These are phyloP conservation scores for Leptogaster cylindrica DNA, from an alignment of 2,888 invertebrate genomes.

Conservation along the genomic window DNA sequence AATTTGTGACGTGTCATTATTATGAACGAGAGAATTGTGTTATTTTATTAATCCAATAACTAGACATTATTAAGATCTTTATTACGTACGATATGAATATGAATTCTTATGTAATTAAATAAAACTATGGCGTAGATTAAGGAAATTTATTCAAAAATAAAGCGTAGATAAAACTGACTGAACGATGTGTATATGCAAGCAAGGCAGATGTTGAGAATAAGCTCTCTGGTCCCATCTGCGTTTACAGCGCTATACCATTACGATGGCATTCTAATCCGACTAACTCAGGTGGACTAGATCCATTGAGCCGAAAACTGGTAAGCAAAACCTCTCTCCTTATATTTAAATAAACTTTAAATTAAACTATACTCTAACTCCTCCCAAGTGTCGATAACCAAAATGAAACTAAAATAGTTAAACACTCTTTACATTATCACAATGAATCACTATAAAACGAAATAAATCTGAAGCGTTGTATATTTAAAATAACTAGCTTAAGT, in stretches of 20 bases:
- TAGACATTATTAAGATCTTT: slow-evolving; percentile 3
- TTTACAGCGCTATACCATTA: too few relatives aligned
- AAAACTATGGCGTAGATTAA: slow-evolving; percentile 9
- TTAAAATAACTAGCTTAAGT: slow-evolving; percentile 26
- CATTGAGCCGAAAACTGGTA: too few relatives aligned
- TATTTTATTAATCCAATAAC: slow-evolving; percentile 26
- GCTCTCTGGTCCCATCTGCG: too few relatives aligned
- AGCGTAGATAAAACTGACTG: slow-evolving; percentile 25
- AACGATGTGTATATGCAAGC: background rate
- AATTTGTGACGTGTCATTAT: too few relatives aligned
- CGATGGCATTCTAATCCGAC: too few relatives aligned
- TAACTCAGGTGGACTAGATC: too few relatives aligned
- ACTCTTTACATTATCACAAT: too few relatives aligned
- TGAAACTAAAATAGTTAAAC: slow-evolving; percentile 10
- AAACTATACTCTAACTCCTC: slow-evolving; percentile 10
- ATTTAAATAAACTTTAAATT: background rate
- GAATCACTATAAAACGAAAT: too few relatives aligned
- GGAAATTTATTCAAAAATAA: slow-evolving; percentile 19
- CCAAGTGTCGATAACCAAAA: slow-evolving; percentile 12
- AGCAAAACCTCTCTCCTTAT: background rate
- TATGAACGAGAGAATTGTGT: too few relatives aligned
- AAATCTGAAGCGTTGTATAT: slow-evolving; percentile 4
- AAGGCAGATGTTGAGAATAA: background rate
- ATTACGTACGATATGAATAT: slow-evolving; percentile 13
- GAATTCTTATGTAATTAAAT: background rate